Conservation (phyloP, 2,888 invertebrate genomes). For the Conchocele bisecta region DNA sequence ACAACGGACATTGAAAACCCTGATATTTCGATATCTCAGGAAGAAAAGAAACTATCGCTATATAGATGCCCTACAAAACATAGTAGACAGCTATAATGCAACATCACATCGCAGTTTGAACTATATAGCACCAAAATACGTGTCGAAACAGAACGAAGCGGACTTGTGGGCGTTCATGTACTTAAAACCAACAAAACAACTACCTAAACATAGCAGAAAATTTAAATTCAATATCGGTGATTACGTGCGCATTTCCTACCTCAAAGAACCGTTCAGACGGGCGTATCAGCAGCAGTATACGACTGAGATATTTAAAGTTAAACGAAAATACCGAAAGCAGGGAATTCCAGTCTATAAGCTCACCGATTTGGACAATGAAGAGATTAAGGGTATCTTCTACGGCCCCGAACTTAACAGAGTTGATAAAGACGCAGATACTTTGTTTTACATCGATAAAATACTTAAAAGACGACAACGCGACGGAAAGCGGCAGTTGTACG, state of each 20-base stretch:
- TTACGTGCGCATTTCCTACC: neutral
- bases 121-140: neutral
- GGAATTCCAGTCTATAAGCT: neutral
- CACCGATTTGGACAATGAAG: neutral
- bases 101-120: too few species aligned
- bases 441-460: neutral
- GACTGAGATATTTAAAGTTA: conserved; percentile 4
- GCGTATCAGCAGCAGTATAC: conserved; percentile 6
- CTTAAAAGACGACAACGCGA: neutral
- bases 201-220: neutral
- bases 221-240: conserved; percentile 4
- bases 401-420: conserved; percentile 3
- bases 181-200: neutral
- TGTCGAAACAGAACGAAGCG: conserved; percentile 10
- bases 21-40: too few species aligned
- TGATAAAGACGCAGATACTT: neutral
- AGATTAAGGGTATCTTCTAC: neutral
- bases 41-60: too few species aligned
- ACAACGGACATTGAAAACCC: too few species aligned
- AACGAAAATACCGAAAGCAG: neutral
- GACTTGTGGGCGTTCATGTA: conserved; percentile 2
- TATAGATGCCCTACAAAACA: too few species aligned
- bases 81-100: too few species aligned
- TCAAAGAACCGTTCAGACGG: conserved; percentile 2
- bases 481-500: neutral